Evolutionary conservation across 1,140 invertebrate genomes (phyloP), one percentile per base, ranked within the genome.

Genomic region (Heliconius congener): DNA sequence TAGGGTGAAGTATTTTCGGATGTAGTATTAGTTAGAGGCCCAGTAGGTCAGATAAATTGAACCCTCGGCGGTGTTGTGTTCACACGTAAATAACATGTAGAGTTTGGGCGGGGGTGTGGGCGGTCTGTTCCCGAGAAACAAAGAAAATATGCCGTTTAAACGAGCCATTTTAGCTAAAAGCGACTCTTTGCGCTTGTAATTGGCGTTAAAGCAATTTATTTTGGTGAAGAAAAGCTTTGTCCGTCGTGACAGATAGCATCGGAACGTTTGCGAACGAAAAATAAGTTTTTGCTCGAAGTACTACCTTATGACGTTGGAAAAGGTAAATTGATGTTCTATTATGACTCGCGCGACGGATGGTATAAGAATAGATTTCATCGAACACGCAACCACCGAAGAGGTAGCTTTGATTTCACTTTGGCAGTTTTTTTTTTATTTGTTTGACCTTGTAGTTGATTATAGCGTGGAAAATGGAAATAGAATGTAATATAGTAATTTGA

Each of bases 1-100:
- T 3, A 77, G 52, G 70, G 30, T 72, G 66, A 39, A 76, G 74
- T 80, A 76, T 89, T 87, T 86, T 88, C 81, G 78, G 84, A 84
- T 86, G 88, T 93, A 86, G 90, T 92, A 93, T 92, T 92, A 93
- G 90, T 90, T 90, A 90, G 87, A 91, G 91, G 91, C 91, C 91
- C 87, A 94, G 88, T 94, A 94, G 93, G 93, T 93, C 93, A 94
- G 91, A 94, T 94, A 94, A 94, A 94, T 94, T 94, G 93, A 93
- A 93, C 93, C 93, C 91, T 91, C 85, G 86, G 88, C 81, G 86
- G 91, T 87, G 89, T 91, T 90, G 90, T 92, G 92, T 93, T 94
- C 93, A 92, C 91, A 93, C 93, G 91, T 94, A 94, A 94, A 94
- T 93, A 94, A 94, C 93, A 93, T 93, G 91, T 94, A 91, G 90